Conservation (phyloP, 2,113 vertebrate species). For the Echinops telfairi region DNA sequence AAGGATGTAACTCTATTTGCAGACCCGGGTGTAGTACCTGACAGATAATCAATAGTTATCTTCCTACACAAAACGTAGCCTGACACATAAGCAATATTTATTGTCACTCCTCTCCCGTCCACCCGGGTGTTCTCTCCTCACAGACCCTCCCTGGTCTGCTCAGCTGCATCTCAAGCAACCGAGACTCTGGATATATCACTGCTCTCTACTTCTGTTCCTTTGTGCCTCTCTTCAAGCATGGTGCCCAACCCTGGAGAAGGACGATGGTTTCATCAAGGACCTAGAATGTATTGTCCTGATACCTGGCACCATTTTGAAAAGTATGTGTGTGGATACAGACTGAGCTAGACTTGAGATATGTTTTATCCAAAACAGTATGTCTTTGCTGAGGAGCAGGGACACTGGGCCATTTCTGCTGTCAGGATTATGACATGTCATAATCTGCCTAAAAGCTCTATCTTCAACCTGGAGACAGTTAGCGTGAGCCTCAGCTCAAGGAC, state of each 20-base stretch:
- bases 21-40: neutral
- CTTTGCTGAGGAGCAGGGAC: neutral
- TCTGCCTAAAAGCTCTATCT: neutral
- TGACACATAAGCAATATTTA: neutral
- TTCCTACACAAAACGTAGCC: neutral
- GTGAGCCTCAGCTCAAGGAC: neutral
- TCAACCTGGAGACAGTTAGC: neutral
- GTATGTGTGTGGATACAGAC: neutral
- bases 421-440: neutral
- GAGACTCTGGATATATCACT: neutral
- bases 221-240: neutral
- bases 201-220: neutral
- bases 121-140: neutral
- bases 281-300: neutral
- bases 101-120: neutral
- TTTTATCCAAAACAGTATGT: neutral
- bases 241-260: neutral
- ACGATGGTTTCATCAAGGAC: neutral
- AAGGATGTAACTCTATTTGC: neutral
- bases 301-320: neutral
- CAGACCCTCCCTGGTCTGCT: neutral
- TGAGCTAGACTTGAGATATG: neutral
- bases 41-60: neutral
- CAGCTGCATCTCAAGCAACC: neutral
- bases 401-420: neutral